These are phyloP conservation scores for Papilio gigon DNA, from an alignment of 2,888 invertebrate genomes.

Conservation along the genomic window DNA sequence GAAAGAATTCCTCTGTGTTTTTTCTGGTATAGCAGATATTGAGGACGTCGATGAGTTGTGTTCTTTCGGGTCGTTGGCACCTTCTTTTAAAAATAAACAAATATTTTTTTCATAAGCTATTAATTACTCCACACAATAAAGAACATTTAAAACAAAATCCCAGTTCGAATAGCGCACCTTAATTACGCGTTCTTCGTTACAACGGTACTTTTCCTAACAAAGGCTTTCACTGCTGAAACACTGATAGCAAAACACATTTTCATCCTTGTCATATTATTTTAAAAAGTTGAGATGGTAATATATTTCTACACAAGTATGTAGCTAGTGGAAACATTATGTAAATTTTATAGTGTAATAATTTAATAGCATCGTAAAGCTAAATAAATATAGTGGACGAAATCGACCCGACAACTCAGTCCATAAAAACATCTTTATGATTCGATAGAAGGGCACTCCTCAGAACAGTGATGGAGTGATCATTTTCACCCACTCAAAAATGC, in stretches of 20 bases:
- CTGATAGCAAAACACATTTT: background rate
- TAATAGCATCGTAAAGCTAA: slow-evolving; percentile 47
- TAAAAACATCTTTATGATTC: slow-evolving; percentile 36
- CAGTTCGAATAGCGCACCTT: slow-evolving; percentile 43
- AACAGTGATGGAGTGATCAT: slow-evolving; percentile 24
- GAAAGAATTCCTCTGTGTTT: too few species aligned
- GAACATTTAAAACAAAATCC: slow-evolving; percentile 36
- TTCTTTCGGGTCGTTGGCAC: too few species aligned
- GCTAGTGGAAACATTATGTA: slow-evolving; percentile 49
- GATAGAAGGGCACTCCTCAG: slow-evolving; percentile 15
- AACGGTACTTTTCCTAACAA: slow-evolving; percentile 49
- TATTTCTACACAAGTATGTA: background rate
- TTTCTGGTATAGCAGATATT: too few species aligned
- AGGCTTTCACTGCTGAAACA: background rate
- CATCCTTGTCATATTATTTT: background rate
- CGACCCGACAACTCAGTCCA: slow-evolving; percentile 46
- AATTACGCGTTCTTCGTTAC: slow-evolving; percentile 45
- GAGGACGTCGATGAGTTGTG: too few species aligned
- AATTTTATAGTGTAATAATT: slow-evolving; percentile 49
- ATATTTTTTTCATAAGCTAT: too few species aligned
- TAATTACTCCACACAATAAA: too few species aligned
- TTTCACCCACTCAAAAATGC: slow-evolving; percentile 34
- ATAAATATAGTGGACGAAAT: slow-evolving; percentile 44
- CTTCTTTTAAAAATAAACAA: too few species aligned
- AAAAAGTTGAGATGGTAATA: background rate